These are phyloP conservation scores for Progne subis DNA, from an alignment of 2,113 vertebrate species.

Conservation along the genomic window DNA sequence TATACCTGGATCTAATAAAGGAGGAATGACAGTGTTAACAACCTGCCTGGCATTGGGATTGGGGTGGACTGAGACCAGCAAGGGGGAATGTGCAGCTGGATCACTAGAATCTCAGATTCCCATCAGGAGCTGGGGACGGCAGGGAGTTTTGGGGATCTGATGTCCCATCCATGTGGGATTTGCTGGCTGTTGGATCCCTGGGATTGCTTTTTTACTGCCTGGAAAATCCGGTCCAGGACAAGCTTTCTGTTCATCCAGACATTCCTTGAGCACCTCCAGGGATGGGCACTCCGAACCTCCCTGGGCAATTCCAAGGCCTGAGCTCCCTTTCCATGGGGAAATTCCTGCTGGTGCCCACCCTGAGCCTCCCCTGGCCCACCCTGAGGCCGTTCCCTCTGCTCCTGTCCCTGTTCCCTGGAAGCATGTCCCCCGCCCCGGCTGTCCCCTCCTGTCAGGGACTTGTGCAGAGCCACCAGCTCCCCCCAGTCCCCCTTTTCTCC, in stretches of 20 bases:
- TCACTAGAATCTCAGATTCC: not conserved
- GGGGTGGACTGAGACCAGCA: constrained; percentile 2
- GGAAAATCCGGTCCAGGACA: not conserved
- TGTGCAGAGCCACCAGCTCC: not conserved
- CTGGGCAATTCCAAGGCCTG: fast-evolving
- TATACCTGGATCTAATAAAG: constrained; percentile 63
- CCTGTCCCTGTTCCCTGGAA: not conserved
- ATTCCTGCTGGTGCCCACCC: fast-evolving
- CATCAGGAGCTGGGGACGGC: not conserved
- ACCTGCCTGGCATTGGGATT: not conserved
- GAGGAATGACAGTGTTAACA: constrained; percentile 53
- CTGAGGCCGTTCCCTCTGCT: not conserved
- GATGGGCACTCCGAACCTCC: not conserved
- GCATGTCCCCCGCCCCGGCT: not conserved
- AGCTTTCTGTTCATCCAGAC: not conserved
- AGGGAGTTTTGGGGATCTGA: fast-evolving
- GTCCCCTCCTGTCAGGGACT: not conserved
- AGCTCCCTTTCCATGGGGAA: fast-evolving
- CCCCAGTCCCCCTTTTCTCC: not conserved
- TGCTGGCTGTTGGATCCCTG: not conserved
- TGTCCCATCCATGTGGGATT: not conserved
- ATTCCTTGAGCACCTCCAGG: not conserved
- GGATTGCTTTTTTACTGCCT: not conserved
- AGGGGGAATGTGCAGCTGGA: not conserved
- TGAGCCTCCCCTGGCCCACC: fast-evolving